A percentile compares a stretch with the other conserved stretches of the same genome.
phyloP scores from a whole-genome alignment of 2,797 vertebrate species.

The Hypotaenidia okinawae region DNA sequence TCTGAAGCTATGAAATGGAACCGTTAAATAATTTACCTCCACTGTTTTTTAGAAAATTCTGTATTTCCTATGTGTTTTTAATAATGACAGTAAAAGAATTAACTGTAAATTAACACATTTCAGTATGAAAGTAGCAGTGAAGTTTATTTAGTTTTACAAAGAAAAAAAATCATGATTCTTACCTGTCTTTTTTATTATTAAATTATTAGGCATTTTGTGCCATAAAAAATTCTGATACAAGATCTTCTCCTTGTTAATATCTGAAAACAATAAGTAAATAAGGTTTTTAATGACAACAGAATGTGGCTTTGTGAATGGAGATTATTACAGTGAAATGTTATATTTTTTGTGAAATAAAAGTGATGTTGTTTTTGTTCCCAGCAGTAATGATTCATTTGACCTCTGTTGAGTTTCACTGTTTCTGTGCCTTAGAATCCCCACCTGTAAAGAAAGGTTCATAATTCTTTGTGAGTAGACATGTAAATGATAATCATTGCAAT shows the following conservation, averaged over 20 bases:
- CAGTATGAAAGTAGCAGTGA: background rate
- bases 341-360: background rate
- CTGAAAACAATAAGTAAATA: background rate
- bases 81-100: background rate
- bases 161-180: background rate
- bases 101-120: background rate
- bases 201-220: background rate
- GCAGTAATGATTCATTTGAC: background rate
- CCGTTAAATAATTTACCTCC: background rate
- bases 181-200: background rate
- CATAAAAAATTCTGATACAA: background rate
- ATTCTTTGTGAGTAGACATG: background rate
- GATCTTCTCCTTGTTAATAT: background rate
- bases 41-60: background rate
- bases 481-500: background rate
- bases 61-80: background rate
- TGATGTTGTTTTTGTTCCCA: background rate
- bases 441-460: background rate
- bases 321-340: background rate
- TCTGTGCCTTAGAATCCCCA: background rate
- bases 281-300: background rate
- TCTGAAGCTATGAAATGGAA: conserved; percentile 16
- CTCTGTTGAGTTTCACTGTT: background rate
- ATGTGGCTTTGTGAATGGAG: background rate
- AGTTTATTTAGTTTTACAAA: background rate